Evolutionary conservation across 2,797 vertebrate genomes (phyloP), one percentile per base, ranked within the genome.

Genomic region (Orientallactaga sibirica): DNA sequence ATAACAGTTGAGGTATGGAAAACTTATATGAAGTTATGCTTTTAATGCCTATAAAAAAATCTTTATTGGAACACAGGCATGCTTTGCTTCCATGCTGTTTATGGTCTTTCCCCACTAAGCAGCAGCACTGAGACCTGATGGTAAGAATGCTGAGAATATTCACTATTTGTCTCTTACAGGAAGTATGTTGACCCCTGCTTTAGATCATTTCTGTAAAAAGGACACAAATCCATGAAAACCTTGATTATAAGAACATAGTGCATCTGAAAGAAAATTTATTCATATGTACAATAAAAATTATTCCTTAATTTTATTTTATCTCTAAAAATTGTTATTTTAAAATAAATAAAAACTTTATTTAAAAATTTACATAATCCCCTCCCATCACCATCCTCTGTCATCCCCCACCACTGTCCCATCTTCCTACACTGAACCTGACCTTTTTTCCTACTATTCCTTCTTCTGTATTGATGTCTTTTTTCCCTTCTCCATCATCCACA

Each of bases 231-330:
- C 33, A 12, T 61, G 37, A 75, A 64, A 83, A 93, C 29, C 77
- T 79, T 91, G 19, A 67, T 41, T 80, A n/a, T 79, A 55, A 73
- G 37, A 84, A 29, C n/a, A 73, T 55, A 27, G 20, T 48, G 33
- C 74, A 91, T 73, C 55, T 70, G 61, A n/a, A 76, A 86, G 68
- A 84, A 86, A 76, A 77, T 14, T 22, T 58, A 61, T 82, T 86
- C 77, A 15, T 73, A 43, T 70, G 22, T 43, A 64, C 11, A 75
- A 14, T 73, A 43, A 79, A 85, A 89, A 37, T 74, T 94, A 62
- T 62, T 67, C 64, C 14, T 82, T 64, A 79, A 86, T 70, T 88
- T 77, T 73, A 86, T 61, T 88, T 77, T 73, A 27, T 77, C 61
- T 86, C 55, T 67, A 73, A 61, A 55, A 58, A 58, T 58, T 16